These are phyloP conservation scores for Myotis yumanensis DNA, from an alignment of 2,113 vertebrate species.

Conservation along the genomic window DNA sequence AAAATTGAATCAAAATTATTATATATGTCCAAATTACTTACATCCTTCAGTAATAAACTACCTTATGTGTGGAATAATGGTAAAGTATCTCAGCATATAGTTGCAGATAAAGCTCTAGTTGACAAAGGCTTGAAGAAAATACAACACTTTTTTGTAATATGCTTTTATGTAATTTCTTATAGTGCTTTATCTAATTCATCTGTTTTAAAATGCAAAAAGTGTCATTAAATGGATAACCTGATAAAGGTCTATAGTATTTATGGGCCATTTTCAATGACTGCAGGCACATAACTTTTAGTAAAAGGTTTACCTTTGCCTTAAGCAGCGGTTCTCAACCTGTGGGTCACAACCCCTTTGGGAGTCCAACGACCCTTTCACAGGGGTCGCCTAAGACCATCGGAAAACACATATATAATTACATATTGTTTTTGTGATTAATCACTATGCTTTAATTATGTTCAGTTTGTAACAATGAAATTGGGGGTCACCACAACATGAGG, in stretches of 20 bases:
- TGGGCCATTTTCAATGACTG: background rate
- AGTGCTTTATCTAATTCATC: background rate
- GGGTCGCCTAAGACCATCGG: too few species aligned
- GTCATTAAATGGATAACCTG: background rate
- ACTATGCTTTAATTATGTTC: too few species aligned
- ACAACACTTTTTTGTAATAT: background rate
- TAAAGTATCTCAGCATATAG: background rate
- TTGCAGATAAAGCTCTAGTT: background rate
- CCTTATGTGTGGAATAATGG: background rate
- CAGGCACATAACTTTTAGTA: background rate
- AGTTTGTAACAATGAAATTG: too few species aligned
- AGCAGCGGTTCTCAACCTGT: background rate
- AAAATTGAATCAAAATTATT: constrained; percentile 12
- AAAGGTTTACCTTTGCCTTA: background rate
- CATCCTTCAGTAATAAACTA: background rate
- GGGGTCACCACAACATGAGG: too few species aligned
- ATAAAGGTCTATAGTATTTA: background rate
- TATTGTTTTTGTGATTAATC: too few species aligned
- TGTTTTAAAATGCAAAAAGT: constrained; percentile 22
- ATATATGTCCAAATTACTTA: background rate
- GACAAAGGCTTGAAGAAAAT: background rate
- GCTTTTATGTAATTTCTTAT: background rate
- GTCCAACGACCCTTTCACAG: too few species aligned
- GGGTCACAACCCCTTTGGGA: too few species aligned
- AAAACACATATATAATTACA: too few species aligned